phyloP scores from a whole-genome alignment of 2,797 vertebrate species.

The Macrochelys suwanniensis region DNA sequence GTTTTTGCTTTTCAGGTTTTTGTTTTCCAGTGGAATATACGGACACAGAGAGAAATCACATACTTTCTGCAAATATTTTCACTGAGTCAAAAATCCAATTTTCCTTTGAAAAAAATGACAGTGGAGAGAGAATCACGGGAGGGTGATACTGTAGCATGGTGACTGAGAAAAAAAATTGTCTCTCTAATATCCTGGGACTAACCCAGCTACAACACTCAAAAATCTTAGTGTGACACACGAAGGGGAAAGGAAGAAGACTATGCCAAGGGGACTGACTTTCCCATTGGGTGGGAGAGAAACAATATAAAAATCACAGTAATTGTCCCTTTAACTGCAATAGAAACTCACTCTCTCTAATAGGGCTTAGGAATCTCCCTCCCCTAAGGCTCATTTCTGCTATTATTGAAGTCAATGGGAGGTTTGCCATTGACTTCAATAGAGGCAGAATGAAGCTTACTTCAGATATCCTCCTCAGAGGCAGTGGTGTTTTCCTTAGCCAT shows the following conservation, averaged over 20 bases:
- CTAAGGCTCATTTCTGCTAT: background rate
- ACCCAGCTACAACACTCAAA: background rate
- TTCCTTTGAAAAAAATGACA: background rate
- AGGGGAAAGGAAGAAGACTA: background rate
- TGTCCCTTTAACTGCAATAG: background rate
- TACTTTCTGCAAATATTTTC: background rate
- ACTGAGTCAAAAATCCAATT: background rate
- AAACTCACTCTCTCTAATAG: background rate
- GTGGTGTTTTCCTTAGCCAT: background rate
- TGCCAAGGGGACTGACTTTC: background rate
- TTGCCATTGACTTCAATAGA: background rate
- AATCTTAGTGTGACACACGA: background rate
- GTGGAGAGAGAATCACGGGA: background rate
- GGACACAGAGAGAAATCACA: background rate
- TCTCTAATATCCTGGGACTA: background rate
- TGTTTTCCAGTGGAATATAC: background rate
- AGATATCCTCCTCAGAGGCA: background rate
- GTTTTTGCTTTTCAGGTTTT: constrained; percentile 20
- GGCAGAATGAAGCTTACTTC: background rate
- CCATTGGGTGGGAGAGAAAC: background rate
- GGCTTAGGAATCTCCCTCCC: background rate
- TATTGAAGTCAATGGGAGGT: background rate
- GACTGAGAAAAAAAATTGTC: background rate
- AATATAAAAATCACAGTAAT: background rate
- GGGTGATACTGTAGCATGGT: background rate